Evolutionary conservation across 1,140 invertebrate species (phyloP).

Genomic region (Meloidogyne chitwoodi): DNA sequence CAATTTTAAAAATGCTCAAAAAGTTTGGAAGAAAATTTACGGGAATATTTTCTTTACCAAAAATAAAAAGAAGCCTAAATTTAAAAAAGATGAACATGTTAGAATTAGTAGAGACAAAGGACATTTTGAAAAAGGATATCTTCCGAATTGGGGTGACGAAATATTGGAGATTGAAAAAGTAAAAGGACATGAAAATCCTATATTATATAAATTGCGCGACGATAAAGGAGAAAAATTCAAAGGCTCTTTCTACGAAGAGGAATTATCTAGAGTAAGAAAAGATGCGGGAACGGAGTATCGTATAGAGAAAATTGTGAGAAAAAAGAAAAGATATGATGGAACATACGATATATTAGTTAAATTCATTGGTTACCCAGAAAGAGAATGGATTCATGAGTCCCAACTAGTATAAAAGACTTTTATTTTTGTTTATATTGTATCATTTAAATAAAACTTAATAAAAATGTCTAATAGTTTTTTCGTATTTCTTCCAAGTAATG

Average conservation of each 20-base stretch:
- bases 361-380: constrained; percentile 4
- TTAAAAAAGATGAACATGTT: no score
- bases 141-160: no score
- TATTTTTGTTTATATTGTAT: neutral
- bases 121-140: no score
- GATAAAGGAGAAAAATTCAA: constrained; percentile 1
- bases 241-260: constrained; percentile 3
- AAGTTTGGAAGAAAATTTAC: neutral
- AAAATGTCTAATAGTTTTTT: constrained; percentile 20
- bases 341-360: neutral
- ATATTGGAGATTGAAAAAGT: no score
- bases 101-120: no score
- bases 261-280: neutral
- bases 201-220: neutral
- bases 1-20: neutral
- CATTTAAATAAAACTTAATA: neutral
- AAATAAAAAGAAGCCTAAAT: neutral
- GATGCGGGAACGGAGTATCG: neutral
- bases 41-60: neutral
- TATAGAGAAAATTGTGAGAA: neutral
- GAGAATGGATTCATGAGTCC: no score
- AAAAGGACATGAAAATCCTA: neutral
- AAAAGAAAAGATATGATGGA: constrained; percentile 3
- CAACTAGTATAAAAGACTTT: constrained; percentile 12
- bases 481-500: constrained; percentile 11